Conservation (phyloP, 2,113 vertebrate species). For the Anoplopoma fimbria region DNA sequence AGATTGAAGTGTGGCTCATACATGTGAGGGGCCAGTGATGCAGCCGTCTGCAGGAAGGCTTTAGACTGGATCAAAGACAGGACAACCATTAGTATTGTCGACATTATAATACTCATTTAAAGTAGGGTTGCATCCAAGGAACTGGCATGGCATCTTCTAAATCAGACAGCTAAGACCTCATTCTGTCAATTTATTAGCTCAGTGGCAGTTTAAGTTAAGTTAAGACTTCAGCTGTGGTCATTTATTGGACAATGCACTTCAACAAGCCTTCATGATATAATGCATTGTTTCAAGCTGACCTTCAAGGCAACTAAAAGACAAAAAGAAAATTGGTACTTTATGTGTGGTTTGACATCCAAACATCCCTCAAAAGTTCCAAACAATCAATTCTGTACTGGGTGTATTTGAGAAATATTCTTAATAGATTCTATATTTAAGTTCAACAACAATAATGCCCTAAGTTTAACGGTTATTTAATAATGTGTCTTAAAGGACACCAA, state of each 20-base stretch:
- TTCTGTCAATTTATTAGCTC: not conserved
- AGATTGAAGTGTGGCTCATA: constrained; percentile 98
- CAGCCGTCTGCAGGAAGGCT: constrained; percentile 93
- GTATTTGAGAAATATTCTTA: too few relatives aligned
- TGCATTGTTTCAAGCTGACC: not conserved
- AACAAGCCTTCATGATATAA: not conserved
- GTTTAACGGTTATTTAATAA: not conserved
- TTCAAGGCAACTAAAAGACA: not conserved
- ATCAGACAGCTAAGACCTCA: not conserved
- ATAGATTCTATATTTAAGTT: not conserved
- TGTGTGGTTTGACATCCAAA: not conserved
- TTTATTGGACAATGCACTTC: not conserved
- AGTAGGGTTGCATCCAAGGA: not conserved
- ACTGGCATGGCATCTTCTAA: not conserved
- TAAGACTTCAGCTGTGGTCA: not conserved
- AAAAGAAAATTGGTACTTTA: not conserved
- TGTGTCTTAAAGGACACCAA: not conserved
- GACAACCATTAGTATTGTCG: not conserved
- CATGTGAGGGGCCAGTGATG: constrained; percentile 92
- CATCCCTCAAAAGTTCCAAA: not conserved
- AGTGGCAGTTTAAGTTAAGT: not conserved
- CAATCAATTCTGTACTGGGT: not conserved
- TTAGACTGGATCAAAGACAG: constrained; percentile 84
- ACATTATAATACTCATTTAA: not conserved
- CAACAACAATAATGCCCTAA: not conserved